Conservation (phyloP, 2,888 invertebrate genomes). For the Conchocele bisecta region DNA sequence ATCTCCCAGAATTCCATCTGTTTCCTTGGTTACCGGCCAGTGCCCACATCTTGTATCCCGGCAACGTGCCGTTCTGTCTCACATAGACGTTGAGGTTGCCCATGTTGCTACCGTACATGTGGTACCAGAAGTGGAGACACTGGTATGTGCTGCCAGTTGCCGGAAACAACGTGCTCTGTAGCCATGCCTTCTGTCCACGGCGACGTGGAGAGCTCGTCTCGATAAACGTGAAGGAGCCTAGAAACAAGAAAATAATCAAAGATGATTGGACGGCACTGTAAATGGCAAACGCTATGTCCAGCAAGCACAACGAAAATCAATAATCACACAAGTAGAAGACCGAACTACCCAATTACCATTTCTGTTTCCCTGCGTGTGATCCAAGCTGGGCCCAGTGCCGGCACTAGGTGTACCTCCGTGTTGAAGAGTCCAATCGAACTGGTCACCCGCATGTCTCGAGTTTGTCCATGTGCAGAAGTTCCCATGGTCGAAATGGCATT, state of each 20-base stretch:
- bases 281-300: neutral
- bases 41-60: conserved; percentile 68
- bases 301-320: neutral
- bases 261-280: neutral
- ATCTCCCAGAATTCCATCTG: conserved; percentile 68
- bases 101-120: conserved; percentile 76
- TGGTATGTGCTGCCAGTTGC: conserved; percentile 59
- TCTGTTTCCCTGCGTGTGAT: conserved; percentile 71
- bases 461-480: conserved; percentile 72
- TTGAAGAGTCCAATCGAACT: conserved; percentile 76
- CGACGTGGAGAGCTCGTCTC: conserved; percentile 71
- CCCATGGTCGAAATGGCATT: conserved; percentile 71
- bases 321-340: neutral
- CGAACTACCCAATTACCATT: conserved; percentile 46
- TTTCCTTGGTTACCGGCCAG: conserved; percentile 67
- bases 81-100: conserved; percentile 74
- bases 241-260: neutral
- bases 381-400: conserved; percentile 72
- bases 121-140: conserved; percentile 79
- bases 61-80: conserved; percentile 60
- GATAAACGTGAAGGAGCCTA: conserved; percentile 70
- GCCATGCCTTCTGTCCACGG: conserved; percentile 70
- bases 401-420: conserved; percentile 54
- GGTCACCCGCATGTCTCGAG: conserved; percentile 56
- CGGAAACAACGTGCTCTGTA: conserved; percentile 65